Percentiles rank a stretch among this genome's conserved stretches.
phyloP scores from a whole-genome alignment of 2,797 vertebrate genomes.

The Esox lucius region DNA sequence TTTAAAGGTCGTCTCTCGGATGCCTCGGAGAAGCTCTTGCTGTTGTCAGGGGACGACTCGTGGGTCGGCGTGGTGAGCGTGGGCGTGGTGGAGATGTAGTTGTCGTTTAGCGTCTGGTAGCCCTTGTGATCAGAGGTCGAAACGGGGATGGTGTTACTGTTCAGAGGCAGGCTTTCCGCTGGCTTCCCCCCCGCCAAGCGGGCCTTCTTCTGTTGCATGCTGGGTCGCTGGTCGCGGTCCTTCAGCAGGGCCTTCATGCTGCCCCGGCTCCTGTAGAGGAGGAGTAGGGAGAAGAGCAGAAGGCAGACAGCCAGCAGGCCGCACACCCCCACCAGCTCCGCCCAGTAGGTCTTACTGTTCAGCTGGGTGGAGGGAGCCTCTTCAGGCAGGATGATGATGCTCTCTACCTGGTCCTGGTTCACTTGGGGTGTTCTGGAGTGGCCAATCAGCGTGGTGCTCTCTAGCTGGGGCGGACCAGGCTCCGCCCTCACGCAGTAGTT shows the following conservation, averaged over 20 bases:
- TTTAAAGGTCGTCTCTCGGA: slow-evolving; percentile 87
- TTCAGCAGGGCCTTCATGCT: slow-evolving; percentile 89
- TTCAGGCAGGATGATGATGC: slow-evolving; percentile 49
- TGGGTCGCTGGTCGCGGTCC: slow-evolving; percentile 73
- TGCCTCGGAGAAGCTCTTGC: slow-evolving; percentile 81
- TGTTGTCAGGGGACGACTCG: slow-evolving; percentile 79
- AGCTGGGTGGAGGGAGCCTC: slow-evolving; percentile 62
- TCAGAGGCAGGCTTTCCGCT: slow-evolving; percentile 84
- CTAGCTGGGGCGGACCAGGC: slow-evolving; percentile 30
- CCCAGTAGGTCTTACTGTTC: slow-evolving; percentile 85
- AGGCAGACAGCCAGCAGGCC: slow-evolving; percentile 73
- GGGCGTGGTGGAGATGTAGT: slow-evolving; percentile 85
- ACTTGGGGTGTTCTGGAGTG: slow-evolving; percentile 66
- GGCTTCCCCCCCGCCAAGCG: slow-evolving; percentile 74
- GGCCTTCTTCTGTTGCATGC: slow-evolving; percentile 81
- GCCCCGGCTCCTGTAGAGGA: slow-evolving; percentile 81
- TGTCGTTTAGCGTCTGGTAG: slow-evolving; percentile 94
- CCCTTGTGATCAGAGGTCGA: slow-evolving; percentile 88
- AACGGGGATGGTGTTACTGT: slow-evolving; percentile 80
- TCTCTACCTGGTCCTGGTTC: slow-evolving; percentile 42
- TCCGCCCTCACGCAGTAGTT: slow-evolving; percentile 83
- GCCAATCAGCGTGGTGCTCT: slow-evolving; percentile 51
- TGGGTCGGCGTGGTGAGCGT: slow-evolving; percentile 53
- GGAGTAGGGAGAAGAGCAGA: slow-evolving; percentile 76
- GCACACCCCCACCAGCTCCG: slow-evolving; percentile 87